Evolutionary conservation across 2,797 vertebrate species (phyloP).

Genomic region (Microctenopoma stevenorrisi): DNA sequence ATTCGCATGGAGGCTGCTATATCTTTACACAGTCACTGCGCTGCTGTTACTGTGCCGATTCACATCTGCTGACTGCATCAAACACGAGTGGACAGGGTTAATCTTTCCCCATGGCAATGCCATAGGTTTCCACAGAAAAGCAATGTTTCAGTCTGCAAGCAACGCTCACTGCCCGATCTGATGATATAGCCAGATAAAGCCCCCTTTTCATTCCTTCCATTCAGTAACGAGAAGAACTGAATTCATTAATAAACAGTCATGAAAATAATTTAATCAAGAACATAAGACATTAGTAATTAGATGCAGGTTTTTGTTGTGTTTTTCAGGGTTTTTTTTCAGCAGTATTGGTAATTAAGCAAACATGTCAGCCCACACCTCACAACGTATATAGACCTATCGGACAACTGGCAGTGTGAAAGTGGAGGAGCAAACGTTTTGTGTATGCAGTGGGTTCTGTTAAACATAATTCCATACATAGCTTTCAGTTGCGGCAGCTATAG

Average conservation of each 20-base stretch:
- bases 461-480: conserved; percentile 6
- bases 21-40: conserved; percentile 46
- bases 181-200: conserved; percentile 41
- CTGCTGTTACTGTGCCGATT: conserved; percentile 36
- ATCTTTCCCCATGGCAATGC: conserved; percentile 65
- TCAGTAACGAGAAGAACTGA: conserved; percentile 19
- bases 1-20: conserved; percentile 49
- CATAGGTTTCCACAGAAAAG: conserved; percentile 57
- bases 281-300: conserved; percentile 22
- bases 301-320: conserved; percentile 9
- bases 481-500: background rate
- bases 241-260: conserved; percentile 31
- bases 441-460: conserved; percentile 15
- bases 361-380: conserved; percentile 18
- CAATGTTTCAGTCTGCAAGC: conserved; percentile 50
- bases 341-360: background rate
- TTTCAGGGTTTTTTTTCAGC: conserved; percentile 1
- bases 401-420: conserved; percentile 12
- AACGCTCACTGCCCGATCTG: conserved; percentile 44
- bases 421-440: background rate
- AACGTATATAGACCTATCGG: background rate
- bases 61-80: conserved; percentile 74
- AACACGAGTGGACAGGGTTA: conserved; percentile 72
- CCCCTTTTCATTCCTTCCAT: conserved; percentile 23
- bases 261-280: conserved; percentile 35